phyloP scores from a whole-genome alignment of 2,888 invertebrate species.

The Piscicola geometra region DNA sequence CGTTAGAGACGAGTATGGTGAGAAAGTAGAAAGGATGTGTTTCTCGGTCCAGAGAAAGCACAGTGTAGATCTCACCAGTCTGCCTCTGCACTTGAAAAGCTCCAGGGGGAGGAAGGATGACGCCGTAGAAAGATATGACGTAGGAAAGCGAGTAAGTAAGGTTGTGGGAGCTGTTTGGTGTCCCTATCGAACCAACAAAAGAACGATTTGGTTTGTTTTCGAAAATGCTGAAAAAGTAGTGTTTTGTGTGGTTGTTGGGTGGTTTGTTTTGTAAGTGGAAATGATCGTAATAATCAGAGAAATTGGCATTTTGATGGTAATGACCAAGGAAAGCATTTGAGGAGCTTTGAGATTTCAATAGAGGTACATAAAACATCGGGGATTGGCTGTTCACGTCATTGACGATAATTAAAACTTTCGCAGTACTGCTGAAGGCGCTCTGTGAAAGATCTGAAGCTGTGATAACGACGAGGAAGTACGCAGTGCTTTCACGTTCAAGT shows the following conservation, averaged over 20 bases:
- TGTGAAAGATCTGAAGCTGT: constrained; percentile 30
- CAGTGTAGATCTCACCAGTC: constrained; percentile 14
- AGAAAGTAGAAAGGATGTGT: constrained; percentile 18
- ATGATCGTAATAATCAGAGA: background rate
- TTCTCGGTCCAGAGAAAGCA: constrained; percentile 25
- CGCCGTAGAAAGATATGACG: constrained; percentile 2
- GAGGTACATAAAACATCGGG: constrained; percentile 31
- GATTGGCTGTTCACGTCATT: constrained; percentile 40
- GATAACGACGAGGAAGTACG: constrained; percentile 35
- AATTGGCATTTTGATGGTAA: background rate
- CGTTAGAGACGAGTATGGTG: constrained; percentile 13
- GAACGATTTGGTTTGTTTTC: constrained; percentile 32
- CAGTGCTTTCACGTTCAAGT: constrained; percentile 36
- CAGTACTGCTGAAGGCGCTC: constrained; percentile 35
- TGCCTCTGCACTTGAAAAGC: background rate
- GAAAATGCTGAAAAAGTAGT: constrained; percentile 30
- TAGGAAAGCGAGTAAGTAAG: constrained; percentile 19
- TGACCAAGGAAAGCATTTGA: background rate
- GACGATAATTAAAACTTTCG: constrained; percentile 35
- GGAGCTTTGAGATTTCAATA: background rate
- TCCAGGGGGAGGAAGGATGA: background rate
- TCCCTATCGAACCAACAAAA: constrained; percentile 23
- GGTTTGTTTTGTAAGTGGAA: background rate
- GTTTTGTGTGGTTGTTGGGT: background rate
- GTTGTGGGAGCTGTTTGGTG: constrained; percentile 29